Percentiles rank a stretch among this genome's conserved stretches.
phyloP scores from a whole-genome alignment of 1,140 invertebrate genomes.

The Cyrtorhinus lividipennis region DNA sequence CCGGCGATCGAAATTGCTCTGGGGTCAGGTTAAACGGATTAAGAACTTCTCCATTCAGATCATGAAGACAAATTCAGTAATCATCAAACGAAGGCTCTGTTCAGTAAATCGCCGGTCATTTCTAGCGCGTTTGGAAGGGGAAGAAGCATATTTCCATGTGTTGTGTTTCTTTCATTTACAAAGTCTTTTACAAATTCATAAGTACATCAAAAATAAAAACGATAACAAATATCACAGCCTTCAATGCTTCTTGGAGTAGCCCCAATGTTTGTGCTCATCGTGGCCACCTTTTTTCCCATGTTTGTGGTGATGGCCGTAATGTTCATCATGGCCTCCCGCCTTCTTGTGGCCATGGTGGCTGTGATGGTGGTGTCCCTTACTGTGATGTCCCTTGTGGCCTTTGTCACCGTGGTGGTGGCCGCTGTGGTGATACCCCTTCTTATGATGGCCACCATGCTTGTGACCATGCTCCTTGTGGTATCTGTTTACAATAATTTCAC shows the following conservation, averaged over 20 bases:
- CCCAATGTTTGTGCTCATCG: slow-evolving; percentile 49
- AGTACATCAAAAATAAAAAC: background rate
- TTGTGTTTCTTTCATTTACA: no score
- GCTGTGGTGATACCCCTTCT: slow-evolving; percentile 52
- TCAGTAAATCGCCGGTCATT: no score
- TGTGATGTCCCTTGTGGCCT: slow-evolving; percentile 43
- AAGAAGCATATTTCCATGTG: no score
- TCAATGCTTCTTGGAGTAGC: slow-evolving; percentile 28
- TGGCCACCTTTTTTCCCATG: slow-evolving; percentile 51
- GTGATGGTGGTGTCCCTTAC: slow-evolving; percentile 43
- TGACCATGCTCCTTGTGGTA: slow-evolving; percentile 43
- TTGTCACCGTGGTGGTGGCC: slow-evolving; percentile 45
- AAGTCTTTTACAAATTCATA: background rate
- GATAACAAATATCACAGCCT: background rate
- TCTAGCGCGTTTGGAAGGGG: no score
- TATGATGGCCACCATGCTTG: slow-evolving; percentile 56
- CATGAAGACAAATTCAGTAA: no score
- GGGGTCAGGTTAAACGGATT: no score
- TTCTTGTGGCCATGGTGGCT: slow-evolving; percentile 50
- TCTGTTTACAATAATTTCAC: no score
- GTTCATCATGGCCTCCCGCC: slow-evolving; percentile 46
- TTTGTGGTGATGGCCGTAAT: slow-evolving; percentile 46
- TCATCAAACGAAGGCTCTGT: no score
- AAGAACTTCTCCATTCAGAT: no score
- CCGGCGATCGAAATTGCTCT: no score